Conservation (phyloP, 2,113 vertebrate genomes). For the Malurus cyaneus region DNA sequence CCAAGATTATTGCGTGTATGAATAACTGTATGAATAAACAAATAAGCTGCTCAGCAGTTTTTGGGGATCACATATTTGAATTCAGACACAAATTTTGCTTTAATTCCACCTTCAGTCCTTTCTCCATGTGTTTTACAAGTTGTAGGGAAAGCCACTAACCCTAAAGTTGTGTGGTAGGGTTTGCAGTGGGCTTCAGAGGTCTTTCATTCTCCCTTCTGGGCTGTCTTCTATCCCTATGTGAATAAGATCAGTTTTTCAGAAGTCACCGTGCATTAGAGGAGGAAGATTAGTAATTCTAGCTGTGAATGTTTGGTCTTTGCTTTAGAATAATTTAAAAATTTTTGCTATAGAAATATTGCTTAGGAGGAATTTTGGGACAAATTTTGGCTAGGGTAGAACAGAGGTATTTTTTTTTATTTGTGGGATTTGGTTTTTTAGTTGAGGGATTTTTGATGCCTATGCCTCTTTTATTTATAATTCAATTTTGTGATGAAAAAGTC, state of each 20-base stretch:
- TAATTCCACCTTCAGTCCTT: not conserved
- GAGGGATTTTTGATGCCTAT: not conserved
- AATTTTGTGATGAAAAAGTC: not conserved
- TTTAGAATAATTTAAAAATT: not conserved
- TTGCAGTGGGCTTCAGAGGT: not conserved
- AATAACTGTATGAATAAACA: not conserved
- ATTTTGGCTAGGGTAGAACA: not conserved
- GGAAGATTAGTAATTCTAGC: not conserved
- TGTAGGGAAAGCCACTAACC: not conserved
- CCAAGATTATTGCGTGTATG: not conserved
- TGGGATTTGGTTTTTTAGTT: not conserved
- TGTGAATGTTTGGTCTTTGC: not conserved
- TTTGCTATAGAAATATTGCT: not conserved
- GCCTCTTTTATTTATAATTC: not conserved
- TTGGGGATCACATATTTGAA: not conserved
- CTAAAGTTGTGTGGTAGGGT: not conserved
- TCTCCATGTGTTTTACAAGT: not conserved
- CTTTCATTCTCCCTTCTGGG: not conserved
- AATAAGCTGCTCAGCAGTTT: not conserved
- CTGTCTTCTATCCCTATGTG: not conserved
- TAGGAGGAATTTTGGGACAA: fast-evolving
- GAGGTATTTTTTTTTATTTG: not conserved
- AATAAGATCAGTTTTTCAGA: not conserved
- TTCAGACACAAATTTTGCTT: not conserved
- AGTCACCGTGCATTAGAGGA: not conserved